These are phyloP conservation scores for Bombyx mandarina DNA, from an alignment of 1,140 invertebrate species.

Conservation along the genomic window DNA sequence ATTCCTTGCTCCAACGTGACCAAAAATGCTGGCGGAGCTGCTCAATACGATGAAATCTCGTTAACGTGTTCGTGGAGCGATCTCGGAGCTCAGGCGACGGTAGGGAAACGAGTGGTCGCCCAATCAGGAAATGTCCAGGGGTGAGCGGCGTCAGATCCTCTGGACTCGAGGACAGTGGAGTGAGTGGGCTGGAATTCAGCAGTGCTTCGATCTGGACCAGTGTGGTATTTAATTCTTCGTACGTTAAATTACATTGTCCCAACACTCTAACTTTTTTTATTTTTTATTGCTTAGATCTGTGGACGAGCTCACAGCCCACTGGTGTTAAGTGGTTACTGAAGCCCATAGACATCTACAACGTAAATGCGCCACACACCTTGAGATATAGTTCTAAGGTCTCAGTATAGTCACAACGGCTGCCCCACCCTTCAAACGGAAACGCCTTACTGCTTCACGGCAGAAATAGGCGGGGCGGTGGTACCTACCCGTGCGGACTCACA, in stretches of 20 bases:
- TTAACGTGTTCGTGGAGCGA: slow-evolving; percentile 18
- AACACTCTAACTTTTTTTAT: slow-evolving; percentile 15
- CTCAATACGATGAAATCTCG: slow-evolving; percentile 4
- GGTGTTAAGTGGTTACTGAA: no score
- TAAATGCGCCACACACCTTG: no score
- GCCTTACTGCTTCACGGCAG: no score
- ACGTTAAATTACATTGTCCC: slow-evolving; percentile 26
- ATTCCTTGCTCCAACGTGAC: slow-evolving; percentile 42
- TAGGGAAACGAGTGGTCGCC: slow-evolving; percentile 27
- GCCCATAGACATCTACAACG: no score
- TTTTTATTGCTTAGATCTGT: no score
- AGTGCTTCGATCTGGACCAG: slow-evolving; percentile 23
- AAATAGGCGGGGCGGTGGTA: no score
- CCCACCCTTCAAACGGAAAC: no score
- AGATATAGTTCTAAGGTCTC: no score
- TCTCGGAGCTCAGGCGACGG: background rate
- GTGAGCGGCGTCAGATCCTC: slow-evolving; percentile 20
- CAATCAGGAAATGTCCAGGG: slow-evolving; percentile 38
- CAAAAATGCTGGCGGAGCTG: slow-evolving; percentile 36
- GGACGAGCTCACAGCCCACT: no score
- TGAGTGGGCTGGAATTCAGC: slow-evolving; percentile 36
- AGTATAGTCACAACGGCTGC: no score
- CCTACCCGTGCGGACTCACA: no score
- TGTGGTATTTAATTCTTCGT: slow-evolving; percentile 27
- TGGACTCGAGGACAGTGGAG: slow-evolving; percentile 17